phyloP scores from a whole-genome alignment of 2,113 vertebrate genomes.

The Lethenteron camtschaticum region DNA sequence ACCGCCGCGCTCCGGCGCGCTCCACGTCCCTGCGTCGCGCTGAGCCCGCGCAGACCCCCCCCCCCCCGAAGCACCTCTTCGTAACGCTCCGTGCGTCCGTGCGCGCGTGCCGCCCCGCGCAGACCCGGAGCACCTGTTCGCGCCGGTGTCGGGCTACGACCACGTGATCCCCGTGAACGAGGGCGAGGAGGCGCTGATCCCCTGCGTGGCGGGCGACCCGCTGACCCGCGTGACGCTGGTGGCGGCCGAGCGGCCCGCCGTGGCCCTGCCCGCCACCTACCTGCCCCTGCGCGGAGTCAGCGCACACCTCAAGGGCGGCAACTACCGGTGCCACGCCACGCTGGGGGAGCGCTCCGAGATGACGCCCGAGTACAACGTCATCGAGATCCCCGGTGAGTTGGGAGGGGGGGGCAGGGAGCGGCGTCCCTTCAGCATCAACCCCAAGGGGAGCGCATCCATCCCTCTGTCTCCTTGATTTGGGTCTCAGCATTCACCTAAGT shows the following conservation, averaged over 20 bases:
- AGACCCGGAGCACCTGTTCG: conserved; percentile 58
- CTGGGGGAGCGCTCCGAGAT: neutral
- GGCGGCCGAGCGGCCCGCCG: conserved; percentile 26
- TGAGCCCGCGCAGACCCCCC: no score
- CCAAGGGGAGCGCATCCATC: neutral
- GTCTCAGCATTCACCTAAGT: neutral
- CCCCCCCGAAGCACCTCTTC: no score
- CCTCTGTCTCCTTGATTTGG: neutral
- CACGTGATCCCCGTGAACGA: conserved; percentile 43
- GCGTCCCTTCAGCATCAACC: neutral
- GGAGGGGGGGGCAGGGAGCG: no score
- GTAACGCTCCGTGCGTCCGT: no score
- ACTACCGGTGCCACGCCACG: conserved; percentile 45
- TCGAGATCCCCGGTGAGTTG: neutral
- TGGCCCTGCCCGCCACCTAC: conserved; percentile 28
- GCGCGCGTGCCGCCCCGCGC: conserved; percentile 5
- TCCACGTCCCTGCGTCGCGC: no score
- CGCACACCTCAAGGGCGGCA: conserved; percentile 45
- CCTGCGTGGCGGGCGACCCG: conserved; percentile 62
- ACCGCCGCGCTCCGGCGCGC: no score
- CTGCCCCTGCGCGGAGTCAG: conserved; percentile 56
- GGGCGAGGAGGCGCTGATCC: conserved; percentile 47
- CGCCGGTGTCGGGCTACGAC: conserved; percentile 32
- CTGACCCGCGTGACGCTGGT: conserved; percentile 35
- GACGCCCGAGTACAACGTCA: neutral